A percentile compares a stretch with the other conserved stretches of the same genome.
phyloP scores from a whole-genome alignment of 1,140 invertebrate genomes.

The Paramacrobiotus metropolitanus region DNA sequence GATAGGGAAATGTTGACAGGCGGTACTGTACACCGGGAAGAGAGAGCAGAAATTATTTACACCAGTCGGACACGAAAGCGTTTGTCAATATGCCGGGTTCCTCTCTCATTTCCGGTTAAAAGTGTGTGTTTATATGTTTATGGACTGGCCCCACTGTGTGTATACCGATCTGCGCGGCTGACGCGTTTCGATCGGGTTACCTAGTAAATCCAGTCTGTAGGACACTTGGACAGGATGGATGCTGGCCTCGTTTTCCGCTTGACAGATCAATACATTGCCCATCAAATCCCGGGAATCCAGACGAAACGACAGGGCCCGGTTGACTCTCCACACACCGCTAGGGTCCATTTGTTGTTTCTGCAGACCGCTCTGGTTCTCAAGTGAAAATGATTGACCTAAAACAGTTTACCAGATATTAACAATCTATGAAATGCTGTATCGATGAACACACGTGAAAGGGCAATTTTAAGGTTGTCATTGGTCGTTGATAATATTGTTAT shows the following conservation, averaged over 20 bases:
- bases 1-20: neutral
- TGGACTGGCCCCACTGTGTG: too few relatives aligned
- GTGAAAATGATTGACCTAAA: neutral
- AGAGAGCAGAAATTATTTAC: neutral
- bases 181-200: too few relatives aligned
- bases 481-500: too few relatives aligned
- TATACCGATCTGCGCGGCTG: too few relatives aligned
- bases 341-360: slow-evolving; percentile 2
- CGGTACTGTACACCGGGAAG: neutral
- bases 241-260: slow-evolving; percentile 4
- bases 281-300: neutral
- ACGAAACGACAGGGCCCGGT: neutral
- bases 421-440: too few relatives aligned
- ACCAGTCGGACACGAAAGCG: too few relatives aligned
- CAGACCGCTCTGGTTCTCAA: neutral
- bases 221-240: neutral
- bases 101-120: neutral
- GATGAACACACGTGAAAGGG: too few relatives aligned
- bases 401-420: neutral
- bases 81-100: too few relatives aligned
- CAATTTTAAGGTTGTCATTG: too few relatives aligned
- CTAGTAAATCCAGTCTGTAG: neutral
- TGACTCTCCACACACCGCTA: neutral
- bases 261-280: slow-evolving; percentile 4
- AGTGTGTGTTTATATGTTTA: neutral